Base-by-base conservation (phyloP, 2,113 vertebrate genomes). In the Phrynosoma platyrhinos region DNA sequence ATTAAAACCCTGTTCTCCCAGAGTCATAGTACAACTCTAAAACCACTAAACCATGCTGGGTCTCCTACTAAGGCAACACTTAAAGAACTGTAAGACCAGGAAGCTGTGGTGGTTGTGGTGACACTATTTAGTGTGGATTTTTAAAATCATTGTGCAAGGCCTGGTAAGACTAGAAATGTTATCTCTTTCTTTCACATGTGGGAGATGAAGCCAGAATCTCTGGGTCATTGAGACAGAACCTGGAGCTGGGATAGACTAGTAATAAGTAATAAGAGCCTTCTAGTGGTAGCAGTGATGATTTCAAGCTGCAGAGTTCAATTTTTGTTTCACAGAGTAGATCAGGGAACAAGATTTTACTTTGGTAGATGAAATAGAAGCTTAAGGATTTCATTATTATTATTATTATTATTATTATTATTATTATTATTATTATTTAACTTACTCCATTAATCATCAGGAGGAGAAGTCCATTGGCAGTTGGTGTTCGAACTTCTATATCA, bases 361-460 rank as follows among this genome's bases (percentile, higher is more conserved):
- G 25, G 47, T 78, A 79, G 40, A 64, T 64, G 2, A 10, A 4
- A 83, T 62, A 1, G 42, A 42, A 12, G 18, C 62, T n/a, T 36
- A 91, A 69, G 80, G 8, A 1, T 58, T 7, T 72, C 40, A 8
- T 40, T 78, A 36, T 36, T 36, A 36, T 36, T 36, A 36, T 36
- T 36, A 36, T 36, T 36, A 36, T 36, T 36, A 36, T 36, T 36
- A 36, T 36, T 36, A 36, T 36, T 1, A 36, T 36, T 36, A 36
- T 36, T 36, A 36, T 36, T 1, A 36, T 36, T 1, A 36, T 36
- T 1, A 36, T 36, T 1, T 36, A 80, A 96, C 97, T 97, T 93
- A 99, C 99, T 94, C 95, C 97, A 12, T 98, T 98, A 91, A 98
- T 96, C 99, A 99, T 99, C 86, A 99, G 95, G 68, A 99, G 96